Conservation (phyloP, 2,113 vertebrate genomes). For the Xiphias gladius region DNA sequence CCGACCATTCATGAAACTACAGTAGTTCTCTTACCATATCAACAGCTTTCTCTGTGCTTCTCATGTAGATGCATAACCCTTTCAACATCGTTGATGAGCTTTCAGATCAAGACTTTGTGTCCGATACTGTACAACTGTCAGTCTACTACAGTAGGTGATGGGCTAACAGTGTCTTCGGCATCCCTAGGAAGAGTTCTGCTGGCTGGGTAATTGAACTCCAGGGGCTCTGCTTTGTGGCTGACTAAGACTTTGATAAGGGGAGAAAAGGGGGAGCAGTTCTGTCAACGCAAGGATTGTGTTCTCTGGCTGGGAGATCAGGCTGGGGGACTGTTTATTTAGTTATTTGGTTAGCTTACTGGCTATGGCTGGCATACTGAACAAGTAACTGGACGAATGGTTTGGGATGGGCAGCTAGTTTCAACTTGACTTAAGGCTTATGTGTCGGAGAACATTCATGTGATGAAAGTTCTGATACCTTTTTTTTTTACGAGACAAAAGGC, state of each 20-base stretch:
- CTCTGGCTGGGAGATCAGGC: slow-evolving; percentile 32
- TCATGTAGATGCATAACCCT: slow-evolving; percentile 26
- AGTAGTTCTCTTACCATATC: not conserved
- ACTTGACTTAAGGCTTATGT: not conserved
- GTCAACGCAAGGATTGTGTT: slow-evolving; percentile 18
- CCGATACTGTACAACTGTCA: slow-evolving; percentile 33
- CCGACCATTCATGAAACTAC: slow-evolving; percentile 16
- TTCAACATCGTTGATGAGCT: slow-evolving; percentile 46
- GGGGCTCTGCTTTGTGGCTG: slow-evolving; percentile 62
- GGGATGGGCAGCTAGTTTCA: not conserved
- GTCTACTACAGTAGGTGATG: slow-evolving; percentile 43
- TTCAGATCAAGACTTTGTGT: slow-evolving; percentile 61
- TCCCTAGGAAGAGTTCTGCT: slow-evolving; percentile 53
- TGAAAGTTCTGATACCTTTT: no score
- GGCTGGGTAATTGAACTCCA: slow-evolving; percentile 73
- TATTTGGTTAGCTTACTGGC: slow-evolving; percentile 21
- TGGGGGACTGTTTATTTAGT: slow-evolving; percentile 32
- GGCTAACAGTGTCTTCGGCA: slow-evolving; percentile 47
- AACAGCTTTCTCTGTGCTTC: not conserved
- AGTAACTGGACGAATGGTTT: not conserved
- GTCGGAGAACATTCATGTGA: not conserved
- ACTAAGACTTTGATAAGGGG: slow-evolving; percentile 69
- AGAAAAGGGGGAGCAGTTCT: slow-evolving; percentile 52
- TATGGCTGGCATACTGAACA: slow-evolving; percentile 4
- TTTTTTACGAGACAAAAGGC: no score